Evolutionary conservation across 2,797 vertebrate species (phyloP).

Genomic region (Taeniopygia guttata): DNA sequence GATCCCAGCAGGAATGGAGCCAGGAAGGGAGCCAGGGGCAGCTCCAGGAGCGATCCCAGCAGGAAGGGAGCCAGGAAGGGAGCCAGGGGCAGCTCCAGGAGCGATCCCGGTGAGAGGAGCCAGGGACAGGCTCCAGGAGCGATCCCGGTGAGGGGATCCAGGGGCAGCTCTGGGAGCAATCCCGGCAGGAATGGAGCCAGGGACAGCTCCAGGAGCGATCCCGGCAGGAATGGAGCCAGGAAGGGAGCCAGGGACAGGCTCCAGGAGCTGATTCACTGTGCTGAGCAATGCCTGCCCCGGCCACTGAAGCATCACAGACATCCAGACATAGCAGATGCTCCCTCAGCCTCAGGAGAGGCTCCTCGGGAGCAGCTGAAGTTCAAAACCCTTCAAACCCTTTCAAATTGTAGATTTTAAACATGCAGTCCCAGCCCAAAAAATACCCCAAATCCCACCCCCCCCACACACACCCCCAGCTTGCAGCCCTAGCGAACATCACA

Average conservation of each 20-base stretch:
- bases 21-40: not conserved
- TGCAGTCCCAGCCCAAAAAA: conserved; percentile 48
- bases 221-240: not conserved
- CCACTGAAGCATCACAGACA: not conserved
- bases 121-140: not conserved
- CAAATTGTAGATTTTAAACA: not conserved
- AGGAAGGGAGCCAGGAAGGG: no score
- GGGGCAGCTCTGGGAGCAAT: not conserved
- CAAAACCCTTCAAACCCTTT: conserved; percentile 20
- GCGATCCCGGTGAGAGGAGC: no score
- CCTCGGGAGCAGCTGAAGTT: conserved; percentile 63
- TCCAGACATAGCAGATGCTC: not conserved
- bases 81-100: not conserved
- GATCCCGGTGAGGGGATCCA: not conserved
- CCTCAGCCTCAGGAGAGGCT: conserved; percentile 25
- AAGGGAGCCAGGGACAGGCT: not conserved
- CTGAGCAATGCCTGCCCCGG: not conserved
- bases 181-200: not conserved
- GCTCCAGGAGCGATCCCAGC: not conserved
- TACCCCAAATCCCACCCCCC: not conserved
- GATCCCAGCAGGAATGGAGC: no score
- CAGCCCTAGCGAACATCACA: not conserved
- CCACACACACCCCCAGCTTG: not conserved
- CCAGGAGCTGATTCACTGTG: not conserved
- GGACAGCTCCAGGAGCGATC: rapidly evolving